Percentiles rank a stretch among this genome's conserved stretches.
phyloP scores from a whole-genome alignment of 1,140 invertebrate species.

The Bombus waltoni region DNA sequence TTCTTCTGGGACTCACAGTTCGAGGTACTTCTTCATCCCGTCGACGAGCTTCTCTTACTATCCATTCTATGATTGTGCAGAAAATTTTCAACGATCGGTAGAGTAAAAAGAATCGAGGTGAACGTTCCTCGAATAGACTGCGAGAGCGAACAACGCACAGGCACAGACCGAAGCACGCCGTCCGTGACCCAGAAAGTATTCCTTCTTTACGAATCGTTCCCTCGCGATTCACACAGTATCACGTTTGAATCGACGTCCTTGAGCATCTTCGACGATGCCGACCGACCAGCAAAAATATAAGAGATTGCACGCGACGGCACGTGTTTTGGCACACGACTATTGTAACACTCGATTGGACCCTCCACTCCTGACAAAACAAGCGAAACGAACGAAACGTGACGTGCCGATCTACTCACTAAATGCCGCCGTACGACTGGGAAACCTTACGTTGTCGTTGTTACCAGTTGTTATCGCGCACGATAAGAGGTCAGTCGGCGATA shows the following conservation, averaged over 20 bases:
- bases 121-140: conserved; percentile 8
- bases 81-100: background rate
- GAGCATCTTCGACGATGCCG: background rate
- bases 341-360: background rate
- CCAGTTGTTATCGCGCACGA: conserved; percentile 43
- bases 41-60: background rate
- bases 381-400: background rate
- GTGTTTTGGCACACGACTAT: conserved; percentile 24
- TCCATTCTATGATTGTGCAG: conserved; percentile 32
- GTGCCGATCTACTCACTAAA: background rate
- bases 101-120: conserved; percentile 12
- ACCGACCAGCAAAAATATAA: background rate
- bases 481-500: conserved; percentile 31
- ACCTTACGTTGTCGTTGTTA: background rate
- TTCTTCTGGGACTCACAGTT: conserved; percentile 48
- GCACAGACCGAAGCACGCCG: background rate
- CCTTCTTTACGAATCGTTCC: conserved; percentile 38
- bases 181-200: conserved; percentile 58
- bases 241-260: conserved; percentile 3
- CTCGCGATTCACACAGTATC: background rate
- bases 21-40: conserved; percentile 63
- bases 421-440: conserved; percentile 4
- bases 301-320: background rate
- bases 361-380: background rate
- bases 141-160: background rate